Evolutionary conservation across 2,113 vertebrate genomes (phyloP).

Genomic region (Oncorhynchus keta): DNA sequence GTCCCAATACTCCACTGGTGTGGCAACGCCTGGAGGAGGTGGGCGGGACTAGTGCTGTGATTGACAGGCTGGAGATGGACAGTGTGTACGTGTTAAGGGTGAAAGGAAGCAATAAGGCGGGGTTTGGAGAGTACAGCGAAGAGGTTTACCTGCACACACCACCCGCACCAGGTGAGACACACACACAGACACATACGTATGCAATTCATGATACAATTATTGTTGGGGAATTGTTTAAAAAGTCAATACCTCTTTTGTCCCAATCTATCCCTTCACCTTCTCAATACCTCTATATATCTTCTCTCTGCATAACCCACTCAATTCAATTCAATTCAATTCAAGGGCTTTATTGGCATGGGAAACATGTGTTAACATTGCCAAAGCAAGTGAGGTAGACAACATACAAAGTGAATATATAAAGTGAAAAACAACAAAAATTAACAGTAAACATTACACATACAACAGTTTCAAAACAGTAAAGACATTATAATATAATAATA

Average conservation of each 20-base stretch:
- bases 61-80: slow-evolving; percentile 89
- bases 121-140: slow-evolving; percentile 93
- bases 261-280: slow-evolving; percentile 40
- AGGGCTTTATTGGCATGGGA: too few species aligned
- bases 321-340: too few species aligned
- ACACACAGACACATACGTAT: neutral
- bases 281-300: slow-evolving; percentile 19
- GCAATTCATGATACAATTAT: neutral
- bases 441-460: too few species aligned
- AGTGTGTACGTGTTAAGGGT: slow-evolving; percentile 91
- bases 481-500: too few species aligned
- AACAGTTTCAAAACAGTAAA: too few species aligned
- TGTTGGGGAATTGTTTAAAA: slow-evolving; percentile 25
- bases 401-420: too few species aligned
- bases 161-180: slow-evolving; percentile 82
- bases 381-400: too few species aligned
- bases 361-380: too few species aligned
- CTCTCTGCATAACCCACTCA: slow-evolving; percentile 28
- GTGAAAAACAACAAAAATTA: too few species aligned
- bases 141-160: slow-evolving; percentile 95
- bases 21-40: slow-evolving; percentile 92
- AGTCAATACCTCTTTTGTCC: slow-evolving; percentile 39
- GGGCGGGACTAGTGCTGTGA: slow-evolving; percentile 83
- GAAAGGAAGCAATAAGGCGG: slow-evolving; percentile 92
- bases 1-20: slow-evolving; percentile 73